Evolutionary conservation across 2,888 invertebrate species (phyloP).

Genomic region (Platycnemis pennipes): DNA sequence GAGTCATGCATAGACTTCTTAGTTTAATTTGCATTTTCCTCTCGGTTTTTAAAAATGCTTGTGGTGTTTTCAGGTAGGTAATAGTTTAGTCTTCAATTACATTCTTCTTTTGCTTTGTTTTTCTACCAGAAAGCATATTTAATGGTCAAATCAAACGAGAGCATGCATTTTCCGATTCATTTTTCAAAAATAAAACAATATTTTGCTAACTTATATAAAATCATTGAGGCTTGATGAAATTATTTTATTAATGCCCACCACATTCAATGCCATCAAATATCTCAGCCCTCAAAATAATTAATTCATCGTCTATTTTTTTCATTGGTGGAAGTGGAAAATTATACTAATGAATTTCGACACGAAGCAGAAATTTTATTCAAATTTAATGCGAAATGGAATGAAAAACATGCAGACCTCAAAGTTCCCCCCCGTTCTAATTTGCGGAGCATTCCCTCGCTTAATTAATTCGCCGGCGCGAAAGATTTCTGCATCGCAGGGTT

Average conservation of each 20-base stretch:
- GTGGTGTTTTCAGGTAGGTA: too few relatives aligned
- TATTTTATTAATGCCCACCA: background rate
- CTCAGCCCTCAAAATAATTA: background rate
- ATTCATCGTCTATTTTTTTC: background rate
- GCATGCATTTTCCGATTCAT: too few relatives aligned
- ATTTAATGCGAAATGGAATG: background rate
- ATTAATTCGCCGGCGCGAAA: constrained; percentile 25
- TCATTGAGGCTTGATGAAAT: background rate
- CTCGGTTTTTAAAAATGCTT: too few relatives aligned
- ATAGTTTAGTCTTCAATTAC: too few relatives aligned
- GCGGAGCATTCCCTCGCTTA: constrained; percentile 1
- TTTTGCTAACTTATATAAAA: background rate
- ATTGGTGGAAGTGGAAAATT: background rate
- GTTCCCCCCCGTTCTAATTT: background rate
- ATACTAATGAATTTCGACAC: background rate
- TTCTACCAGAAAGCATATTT: too few relatives aligned
- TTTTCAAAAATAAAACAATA: too few relatives aligned
- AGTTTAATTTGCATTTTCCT: too few relatives aligned
- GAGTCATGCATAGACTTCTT: too few relatives aligned
- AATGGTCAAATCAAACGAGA: too few relatives aligned
- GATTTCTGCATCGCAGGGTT: constrained; percentile 1
- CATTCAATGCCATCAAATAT: background rate
- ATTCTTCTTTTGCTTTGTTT: too few relatives aligned
- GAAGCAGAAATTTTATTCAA: background rate
- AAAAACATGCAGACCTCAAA: background rate